Conservation (phyloP, 2,888 invertebrate species). For the Limnephilus lunatus region DNA sequence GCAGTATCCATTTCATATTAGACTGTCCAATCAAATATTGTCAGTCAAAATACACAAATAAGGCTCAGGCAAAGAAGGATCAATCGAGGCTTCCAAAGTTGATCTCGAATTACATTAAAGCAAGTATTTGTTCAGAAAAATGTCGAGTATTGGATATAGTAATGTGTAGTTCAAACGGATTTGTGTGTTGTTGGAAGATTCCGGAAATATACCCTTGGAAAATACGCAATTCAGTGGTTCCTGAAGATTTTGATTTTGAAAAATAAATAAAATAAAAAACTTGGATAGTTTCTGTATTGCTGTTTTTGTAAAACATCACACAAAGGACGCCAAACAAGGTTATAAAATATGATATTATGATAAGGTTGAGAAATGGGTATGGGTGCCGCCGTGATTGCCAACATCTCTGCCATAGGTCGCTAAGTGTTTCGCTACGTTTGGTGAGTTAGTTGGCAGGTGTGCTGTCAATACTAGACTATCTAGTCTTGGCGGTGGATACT, state of each 20-base stretch:
- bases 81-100: neutral
- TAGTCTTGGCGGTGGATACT: no score
- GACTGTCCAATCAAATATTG: conserved; percentile 24
- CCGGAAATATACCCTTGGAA: neutral
- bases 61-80: neutral
- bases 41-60: neutral
- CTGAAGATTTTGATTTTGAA: neutral
- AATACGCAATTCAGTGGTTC: neutral
- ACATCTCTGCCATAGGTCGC: no score
- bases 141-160: neutral
- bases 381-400: no score
- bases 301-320: no score
- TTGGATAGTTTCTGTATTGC: no score
- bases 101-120: neutral
- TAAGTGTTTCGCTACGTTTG: no score
- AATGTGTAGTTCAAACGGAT: neutral
- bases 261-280: no score
- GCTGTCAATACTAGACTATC: no score
- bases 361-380: no score
- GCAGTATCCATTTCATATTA: conserved; percentile 11
- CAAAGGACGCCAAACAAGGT: no score
- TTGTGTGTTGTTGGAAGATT: neutral
- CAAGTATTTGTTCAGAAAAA: neutral
- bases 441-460: no score
- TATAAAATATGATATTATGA: no score